phyloP scores from a whole-genome alignment of 2,113 vertebrate genomes.

The Mastomys coucha region DNA sequence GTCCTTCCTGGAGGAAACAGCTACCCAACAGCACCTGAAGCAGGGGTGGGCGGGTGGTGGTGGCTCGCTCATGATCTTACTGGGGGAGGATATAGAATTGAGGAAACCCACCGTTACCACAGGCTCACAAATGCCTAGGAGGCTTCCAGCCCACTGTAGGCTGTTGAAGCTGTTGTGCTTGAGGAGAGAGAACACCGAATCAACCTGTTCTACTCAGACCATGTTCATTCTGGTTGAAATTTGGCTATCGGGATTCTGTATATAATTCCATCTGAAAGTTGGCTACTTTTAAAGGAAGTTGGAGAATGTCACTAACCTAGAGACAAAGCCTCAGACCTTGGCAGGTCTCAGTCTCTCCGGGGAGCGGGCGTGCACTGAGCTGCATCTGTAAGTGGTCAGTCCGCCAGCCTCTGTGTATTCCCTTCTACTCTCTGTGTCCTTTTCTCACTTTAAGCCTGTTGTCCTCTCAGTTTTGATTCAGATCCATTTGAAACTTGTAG shows the following conservation, averaged over 20 bases:
- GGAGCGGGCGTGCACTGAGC: not conserved
- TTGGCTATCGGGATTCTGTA: not conserved
- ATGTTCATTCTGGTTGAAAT: not conserved
- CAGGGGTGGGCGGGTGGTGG: not conserved
- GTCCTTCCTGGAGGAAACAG: not conserved
- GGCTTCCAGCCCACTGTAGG: rapidly evolving
- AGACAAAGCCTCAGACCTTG: not conserved
- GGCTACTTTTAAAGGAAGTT: not conserved
- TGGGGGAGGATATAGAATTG: not conserved
- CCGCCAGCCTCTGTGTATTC: not conserved
- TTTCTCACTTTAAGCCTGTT: not conserved
- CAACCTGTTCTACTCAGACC: not conserved
- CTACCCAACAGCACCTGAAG: not conserved
- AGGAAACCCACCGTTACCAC: not conserved
- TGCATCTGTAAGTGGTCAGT: not conserved
- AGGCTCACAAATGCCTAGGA: not conserved
- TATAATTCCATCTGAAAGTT: not conserved
- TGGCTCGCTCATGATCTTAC: not conserved
- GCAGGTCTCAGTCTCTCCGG: not conserved
- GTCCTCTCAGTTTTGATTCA: not conserved
- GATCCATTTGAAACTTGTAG: not conserved
- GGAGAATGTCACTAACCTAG: not conserved
- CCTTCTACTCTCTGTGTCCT: not conserved
- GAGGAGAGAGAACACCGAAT: not conserved
- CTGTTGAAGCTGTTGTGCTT: not conserved